These are phyloP conservation scores for Rhincodon typus DNA, from an alignment of 2,797 vertebrate species.

Conservation along the genomic window DNA sequence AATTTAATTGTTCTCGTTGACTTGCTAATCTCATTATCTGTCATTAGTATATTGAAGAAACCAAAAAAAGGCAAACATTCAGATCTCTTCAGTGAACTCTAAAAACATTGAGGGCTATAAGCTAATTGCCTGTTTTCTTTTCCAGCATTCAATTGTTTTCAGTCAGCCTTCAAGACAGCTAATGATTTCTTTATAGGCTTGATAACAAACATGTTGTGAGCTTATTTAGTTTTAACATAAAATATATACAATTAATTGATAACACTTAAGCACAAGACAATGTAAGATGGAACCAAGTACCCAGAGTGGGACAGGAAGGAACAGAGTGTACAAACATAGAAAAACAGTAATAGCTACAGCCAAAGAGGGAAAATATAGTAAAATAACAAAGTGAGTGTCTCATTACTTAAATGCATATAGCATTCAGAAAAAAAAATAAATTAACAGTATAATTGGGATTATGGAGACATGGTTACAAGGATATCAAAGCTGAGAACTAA, in stretches of 20 bases:
- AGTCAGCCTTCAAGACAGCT: not conserved
- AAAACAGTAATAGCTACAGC: too few relatives aligned
- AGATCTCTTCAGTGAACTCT: not conserved
- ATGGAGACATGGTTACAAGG: too few relatives aligned
- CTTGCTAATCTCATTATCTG: not conserved
- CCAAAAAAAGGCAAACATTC: slow-evolving; percentile 5
- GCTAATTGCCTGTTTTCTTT: not conserved
- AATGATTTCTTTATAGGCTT: not conserved
- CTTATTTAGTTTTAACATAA: not conserved
- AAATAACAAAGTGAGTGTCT: too few relatives aligned
- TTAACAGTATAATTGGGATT: too few relatives aligned
- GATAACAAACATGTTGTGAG: not conserved
- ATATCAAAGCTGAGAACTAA: too few relatives aligned
- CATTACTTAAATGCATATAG: too few relatives aligned
- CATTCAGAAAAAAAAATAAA: too few relatives aligned
- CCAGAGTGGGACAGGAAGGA: not conserved
- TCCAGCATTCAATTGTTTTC: not conserved
- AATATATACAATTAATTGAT: not conserved
- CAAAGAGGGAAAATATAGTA: too few relatives aligned
- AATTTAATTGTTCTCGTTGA: slow-evolving; percentile 7
- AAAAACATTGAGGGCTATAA: not conserved
- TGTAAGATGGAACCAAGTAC: not conserved
- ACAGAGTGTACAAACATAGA: not conserved
- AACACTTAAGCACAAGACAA: not conserved
- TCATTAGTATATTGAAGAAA: not conserved